Conservation (phyloP, 2,113 vertebrate species). For the Aptenodytes forsteri region DNA sequence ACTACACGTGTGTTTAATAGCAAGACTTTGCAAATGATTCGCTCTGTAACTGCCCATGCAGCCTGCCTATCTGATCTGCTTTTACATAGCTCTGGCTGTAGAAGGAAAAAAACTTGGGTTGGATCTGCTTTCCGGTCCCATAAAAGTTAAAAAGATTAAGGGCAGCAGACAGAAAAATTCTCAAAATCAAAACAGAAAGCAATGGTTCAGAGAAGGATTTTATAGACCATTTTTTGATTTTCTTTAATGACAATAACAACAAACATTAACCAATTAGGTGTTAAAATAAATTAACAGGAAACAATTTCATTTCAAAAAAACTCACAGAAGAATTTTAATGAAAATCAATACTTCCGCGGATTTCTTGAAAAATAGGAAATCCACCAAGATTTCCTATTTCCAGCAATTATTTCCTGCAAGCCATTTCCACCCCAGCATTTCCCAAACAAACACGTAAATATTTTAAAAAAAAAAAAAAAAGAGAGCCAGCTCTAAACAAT, state of each 20-base stretch:
- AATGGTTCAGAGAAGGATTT: background rate
- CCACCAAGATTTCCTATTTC: background rate
- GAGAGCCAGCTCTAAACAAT: background rate
- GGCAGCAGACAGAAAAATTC: background rate
- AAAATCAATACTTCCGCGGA: background rate
- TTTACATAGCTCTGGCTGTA: background rate
- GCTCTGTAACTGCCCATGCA: rapidly evolving
- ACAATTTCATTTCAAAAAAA: background rate
- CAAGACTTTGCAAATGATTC: background rate
- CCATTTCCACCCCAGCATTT: background rate
- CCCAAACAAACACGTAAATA: background rate
- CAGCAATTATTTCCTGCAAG: background rate
- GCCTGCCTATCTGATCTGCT: background rate
- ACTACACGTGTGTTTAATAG: background rate
- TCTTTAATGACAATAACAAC: background rate
- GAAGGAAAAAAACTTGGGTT: background rate
- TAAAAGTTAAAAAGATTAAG: background rate
- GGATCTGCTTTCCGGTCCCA: background rate
- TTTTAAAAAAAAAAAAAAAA: background rate
- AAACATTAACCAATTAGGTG: background rate
- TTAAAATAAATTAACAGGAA: background rate
- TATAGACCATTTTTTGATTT: background rate
- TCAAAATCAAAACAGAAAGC: background rate
- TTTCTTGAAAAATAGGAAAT: background rate
- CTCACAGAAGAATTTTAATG: background rate